These are phyloP conservation scores for Deilephila porcellus DNA, from an alignment of 2,888 invertebrate species.

Conservation along the genomic window DNA sequence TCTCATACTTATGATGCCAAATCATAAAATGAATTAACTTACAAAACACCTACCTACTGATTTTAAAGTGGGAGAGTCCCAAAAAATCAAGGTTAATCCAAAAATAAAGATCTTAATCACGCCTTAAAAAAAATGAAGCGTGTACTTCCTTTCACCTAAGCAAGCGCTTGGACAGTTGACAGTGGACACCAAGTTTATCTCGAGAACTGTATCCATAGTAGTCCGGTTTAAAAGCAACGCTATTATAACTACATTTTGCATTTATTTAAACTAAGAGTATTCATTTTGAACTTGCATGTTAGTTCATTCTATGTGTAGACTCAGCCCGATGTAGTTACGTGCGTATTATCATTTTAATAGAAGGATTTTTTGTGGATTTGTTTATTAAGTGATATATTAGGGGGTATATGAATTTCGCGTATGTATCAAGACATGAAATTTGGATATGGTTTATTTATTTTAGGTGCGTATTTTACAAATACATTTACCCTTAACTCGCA, in stretches of 20 bases:
- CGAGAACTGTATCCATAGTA: conserved; percentile 29
- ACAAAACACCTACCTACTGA: too few species aligned
- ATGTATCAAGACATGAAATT: conserved; percentile 43
- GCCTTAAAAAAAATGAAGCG: conserved; percentile 46
- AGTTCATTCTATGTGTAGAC: conserved; percentile 65
- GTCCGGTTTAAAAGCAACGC: conserved; percentile 14
- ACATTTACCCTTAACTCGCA: not conserved
- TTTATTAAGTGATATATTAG: not conserved
- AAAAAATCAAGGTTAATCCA: conserved; percentile 63
- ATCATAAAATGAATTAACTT: too few species aligned
- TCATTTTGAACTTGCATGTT: conserved; percentile 60
- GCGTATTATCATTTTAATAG: not conserved
- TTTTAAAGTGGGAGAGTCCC: conserved; percentile 10
- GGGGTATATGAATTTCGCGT: not conserved
- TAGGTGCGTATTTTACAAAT: conserved; percentile 43
- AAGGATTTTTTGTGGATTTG: conserved; percentile 6
- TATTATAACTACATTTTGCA: conserved; percentile 28
- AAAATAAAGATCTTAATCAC: conserved; percentile 57
- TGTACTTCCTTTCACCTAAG: conserved; percentile 63
- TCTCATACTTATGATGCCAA: too few species aligned
- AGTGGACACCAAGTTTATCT: conserved; percentile 35
- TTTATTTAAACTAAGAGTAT: conserved; percentile 44
- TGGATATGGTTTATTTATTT: conserved; percentile 41
- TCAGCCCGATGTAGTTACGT: conserved; percentile 49
- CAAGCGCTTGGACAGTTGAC: conserved; percentile 41